These are phyloP conservation scores for Amphipyra berbera DNA, from an alignment of 2,888 invertebrate genomes.

Conservation along the genomic window DNA sequence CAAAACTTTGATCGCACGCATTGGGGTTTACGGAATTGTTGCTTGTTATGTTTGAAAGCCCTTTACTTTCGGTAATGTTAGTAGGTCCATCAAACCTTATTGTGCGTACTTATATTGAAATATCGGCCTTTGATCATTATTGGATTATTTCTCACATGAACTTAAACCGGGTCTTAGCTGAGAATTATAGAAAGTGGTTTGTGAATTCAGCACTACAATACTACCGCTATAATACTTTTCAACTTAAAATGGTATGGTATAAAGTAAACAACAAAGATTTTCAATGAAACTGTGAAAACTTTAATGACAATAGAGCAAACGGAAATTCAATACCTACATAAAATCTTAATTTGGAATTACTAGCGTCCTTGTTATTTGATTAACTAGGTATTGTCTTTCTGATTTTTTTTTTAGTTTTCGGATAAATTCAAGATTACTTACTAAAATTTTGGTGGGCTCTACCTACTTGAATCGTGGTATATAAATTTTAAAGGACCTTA, in stretches of 20 bases:
- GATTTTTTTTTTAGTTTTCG: no score
- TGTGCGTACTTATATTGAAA: slow-evolving; percentile 23
- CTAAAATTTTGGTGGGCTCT: no score
- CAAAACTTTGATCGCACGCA: slow-evolving; percentile 53
- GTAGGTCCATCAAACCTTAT: slow-evolving; percentile 33
- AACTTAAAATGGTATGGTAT: no score
- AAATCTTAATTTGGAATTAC: no score
- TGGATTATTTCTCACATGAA: slow-evolving; percentile 34
- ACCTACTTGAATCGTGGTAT: not conserved
- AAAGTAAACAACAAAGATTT: no score
- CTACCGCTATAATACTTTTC: no score
- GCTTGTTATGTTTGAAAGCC: slow-evolving; percentile 36
- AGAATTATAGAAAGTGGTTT: slow-evolving; percentile 6
- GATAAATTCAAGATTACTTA: no score
- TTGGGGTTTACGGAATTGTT: slow-evolving; percentile 42
- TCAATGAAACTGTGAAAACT: no score
- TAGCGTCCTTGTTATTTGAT: no score
- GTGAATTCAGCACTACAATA: not conserved
- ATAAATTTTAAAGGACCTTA: not conserved
- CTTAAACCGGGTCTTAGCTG: slow-evolving; percentile 5
- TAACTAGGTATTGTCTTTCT: no score
- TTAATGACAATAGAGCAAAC: no score
- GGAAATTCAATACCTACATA: no score
- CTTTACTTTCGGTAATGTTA: slow-evolving; percentile 28
- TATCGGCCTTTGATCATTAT: slow-evolving; percentile 42